Evolutionary conservation across 2,797 vertebrate species (phyloP).

Genomic region (Etheostoma perlongum): DNA sequence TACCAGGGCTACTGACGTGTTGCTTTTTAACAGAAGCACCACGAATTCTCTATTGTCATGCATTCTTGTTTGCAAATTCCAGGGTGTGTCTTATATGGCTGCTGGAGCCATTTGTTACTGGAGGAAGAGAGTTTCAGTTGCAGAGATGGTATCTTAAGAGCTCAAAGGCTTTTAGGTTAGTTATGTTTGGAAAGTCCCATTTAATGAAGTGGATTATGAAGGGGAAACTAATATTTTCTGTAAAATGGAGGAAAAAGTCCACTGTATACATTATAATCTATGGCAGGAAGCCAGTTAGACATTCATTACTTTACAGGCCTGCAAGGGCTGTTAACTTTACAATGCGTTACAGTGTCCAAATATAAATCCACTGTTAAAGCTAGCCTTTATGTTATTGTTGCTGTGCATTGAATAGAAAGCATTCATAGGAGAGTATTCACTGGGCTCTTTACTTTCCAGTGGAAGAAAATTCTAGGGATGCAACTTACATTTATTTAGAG

Average conservation of each 20-base stretch:
- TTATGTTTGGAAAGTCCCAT: constrained; percentile 36
- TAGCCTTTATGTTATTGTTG: constrained; percentile 8
- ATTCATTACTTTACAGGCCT: constrained; percentile 50
- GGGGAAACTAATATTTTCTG: constrained; percentile 21
- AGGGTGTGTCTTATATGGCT: constrained; percentile 15
- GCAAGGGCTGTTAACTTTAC: constrained; percentile 39
- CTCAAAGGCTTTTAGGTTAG: constrained; percentile 10
- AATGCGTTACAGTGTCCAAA: constrained; percentile 52
- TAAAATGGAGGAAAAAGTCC: constrained; percentile 25
- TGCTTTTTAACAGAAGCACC: constrained; percentile 34
- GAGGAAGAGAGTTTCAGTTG: constrained; percentile 3
- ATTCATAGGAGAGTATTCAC: background rate
- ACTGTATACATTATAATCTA: constrained; percentile 31
- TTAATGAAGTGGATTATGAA: constrained; percentile 34
- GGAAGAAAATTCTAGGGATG: no score
- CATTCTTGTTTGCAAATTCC: constrained; percentile 31
- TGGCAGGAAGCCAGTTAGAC: constrained; percentile 61
- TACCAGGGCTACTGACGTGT: background rate
- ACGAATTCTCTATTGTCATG: constrained; percentile 24
- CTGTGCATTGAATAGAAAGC: constrained; percentile 1
- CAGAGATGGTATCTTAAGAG: constrained; percentile 10
- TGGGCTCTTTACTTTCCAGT: background rate
- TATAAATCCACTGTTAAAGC: constrained; percentile 31
- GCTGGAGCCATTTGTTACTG: constrained; percentile 15
- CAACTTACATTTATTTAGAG: no score